These are phyloP conservation scores for Bembecia ichneumoniformis DNA, from an alignment of 2,888 invertebrate genomes.

Conservation along the genomic window DNA sequence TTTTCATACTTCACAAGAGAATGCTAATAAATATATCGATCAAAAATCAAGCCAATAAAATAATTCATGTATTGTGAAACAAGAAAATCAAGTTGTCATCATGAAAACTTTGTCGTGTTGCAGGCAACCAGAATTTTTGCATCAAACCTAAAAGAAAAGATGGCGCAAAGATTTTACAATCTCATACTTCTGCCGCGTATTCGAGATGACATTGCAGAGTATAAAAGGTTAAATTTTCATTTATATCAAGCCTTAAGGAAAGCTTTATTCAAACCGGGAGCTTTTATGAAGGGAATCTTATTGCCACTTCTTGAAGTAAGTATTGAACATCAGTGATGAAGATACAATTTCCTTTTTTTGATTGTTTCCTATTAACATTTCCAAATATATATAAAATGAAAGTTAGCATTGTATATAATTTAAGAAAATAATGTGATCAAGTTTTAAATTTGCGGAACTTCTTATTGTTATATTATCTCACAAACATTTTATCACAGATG, in stretches of 20 bases:
- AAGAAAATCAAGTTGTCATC: too few relatives aligned
- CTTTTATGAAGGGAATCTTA: constrained; percentile 95
- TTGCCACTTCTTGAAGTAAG: constrained; percentile 77
- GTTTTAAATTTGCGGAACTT: too few relatives aligned
- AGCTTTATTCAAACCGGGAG: constrained; percentile 95
- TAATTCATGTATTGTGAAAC: too few relatives aligned
- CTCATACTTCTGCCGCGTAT: constrained; percentile 92
- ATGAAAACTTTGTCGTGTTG: constrained; percentile 9
- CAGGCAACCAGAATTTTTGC: constrained; percentile 94
- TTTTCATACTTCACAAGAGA: too few relatives aligned
- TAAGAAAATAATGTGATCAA: too few relatives aligned
- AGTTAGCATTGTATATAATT: neutral
- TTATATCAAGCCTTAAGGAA: constrained; percentile 94
- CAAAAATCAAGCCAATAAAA: too few relatives aligned
- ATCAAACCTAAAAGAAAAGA: constrained; percentile 95
- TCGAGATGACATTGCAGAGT: constrained; percentile 95
- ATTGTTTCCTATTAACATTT: too few relatives aligned
- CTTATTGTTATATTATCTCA: too few relatives aligned
- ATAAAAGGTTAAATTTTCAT: constrained; percentile 95
- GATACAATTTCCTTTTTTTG: neutral
- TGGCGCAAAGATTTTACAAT: constrained; percentile 97
- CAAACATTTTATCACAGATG: too few relatives aligned
- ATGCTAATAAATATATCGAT: too few relatives aligned
- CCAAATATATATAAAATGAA: neutral
- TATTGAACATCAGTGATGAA: neutral